phyloP scores from a whole-genome alignment of 2,113 vertebrate species.

The Picathartes gymnocephalus region DNA sequence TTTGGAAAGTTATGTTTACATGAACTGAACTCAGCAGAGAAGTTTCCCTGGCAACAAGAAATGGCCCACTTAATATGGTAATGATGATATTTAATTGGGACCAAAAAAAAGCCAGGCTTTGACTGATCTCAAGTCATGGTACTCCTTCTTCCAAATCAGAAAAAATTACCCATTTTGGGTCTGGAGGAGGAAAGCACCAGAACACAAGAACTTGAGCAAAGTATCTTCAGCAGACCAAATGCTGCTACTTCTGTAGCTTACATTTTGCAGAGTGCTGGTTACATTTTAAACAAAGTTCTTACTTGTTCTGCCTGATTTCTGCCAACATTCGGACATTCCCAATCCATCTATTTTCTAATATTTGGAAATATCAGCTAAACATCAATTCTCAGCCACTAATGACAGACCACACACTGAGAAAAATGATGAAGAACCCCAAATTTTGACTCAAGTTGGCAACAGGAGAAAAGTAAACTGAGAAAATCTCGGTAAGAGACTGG shows the following conservation, averaged over 20 bases:
- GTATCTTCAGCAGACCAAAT: background rate
- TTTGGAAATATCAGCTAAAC: background rate
- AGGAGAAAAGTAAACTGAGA: background rate
- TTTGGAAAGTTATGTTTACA: constrained; percentile 59
- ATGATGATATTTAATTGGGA: constrained; percentile 46
- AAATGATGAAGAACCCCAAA: background rate
- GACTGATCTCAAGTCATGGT: background rate
- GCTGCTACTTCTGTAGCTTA: background rate
- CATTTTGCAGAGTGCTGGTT: background rate
- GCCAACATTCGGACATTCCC: background rate
- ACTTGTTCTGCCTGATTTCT: background rate
- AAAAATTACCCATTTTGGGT: background rate
- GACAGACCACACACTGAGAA: background rate
- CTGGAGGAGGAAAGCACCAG: background rate
- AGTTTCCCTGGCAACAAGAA: constrained; percentile 58
- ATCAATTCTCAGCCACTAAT: background rate
- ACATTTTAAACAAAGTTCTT: background rate
- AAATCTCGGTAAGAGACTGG: background rate
- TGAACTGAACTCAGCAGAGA: constrained; percentile 40
- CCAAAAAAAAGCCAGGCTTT: background rate
- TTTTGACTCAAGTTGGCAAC: background rate
- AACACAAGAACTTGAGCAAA: background rate
- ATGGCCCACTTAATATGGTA: constrained; percentile 63
- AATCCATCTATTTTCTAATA: background rate
- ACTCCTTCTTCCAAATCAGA: background rate